Conservation (phyloP, 2,888 invertebrate species). For the Xanthia togata region DNA sequence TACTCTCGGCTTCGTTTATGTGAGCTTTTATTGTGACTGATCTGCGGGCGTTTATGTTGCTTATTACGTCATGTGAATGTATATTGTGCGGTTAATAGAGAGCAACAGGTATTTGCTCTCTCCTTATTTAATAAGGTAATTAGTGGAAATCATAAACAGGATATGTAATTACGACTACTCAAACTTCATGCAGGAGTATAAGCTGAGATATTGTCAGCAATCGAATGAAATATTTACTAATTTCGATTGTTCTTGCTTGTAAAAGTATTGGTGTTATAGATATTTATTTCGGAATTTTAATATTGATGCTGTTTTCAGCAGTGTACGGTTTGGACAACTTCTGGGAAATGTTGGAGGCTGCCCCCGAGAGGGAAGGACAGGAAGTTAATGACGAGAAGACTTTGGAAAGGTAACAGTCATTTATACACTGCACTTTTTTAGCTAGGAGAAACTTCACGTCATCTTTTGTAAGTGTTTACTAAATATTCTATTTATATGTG, state of each 20-base stretch:
- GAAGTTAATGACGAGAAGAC: slow-evolving; percentile 82
- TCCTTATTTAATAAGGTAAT: slow-evolving; percentile 34
- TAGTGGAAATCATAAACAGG: slow-evolving; percentile 12
- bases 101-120: slow-evolving; percentile 48
- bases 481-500: not conserved
- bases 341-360: slow-evolving; percentile 85
- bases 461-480: not conserved
- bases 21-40: slow-evolving; percentile 69
- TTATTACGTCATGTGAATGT: slow-evolving; percentile 66
- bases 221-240: slow-evolving; percentile 49
- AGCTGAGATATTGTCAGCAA: slow-evolving; percentile 21
- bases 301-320: slow-evolving; percentile 67
- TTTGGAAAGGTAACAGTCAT: slow-evolving; percentile 81
- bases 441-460: not conserved
- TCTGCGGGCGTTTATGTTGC: slow-evolving; percentile 54
- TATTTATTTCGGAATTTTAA: slow-evolving; percentile 20
- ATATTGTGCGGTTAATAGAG: slow-evolving; percentile 49
- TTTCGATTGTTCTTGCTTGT: slow-evolving; percentile 53
- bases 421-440: not conserved
- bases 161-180: slow-evolving; percentile 2
- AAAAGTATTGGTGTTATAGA: slow-evolving; percentile 19
- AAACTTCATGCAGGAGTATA: slow-evolving; percentile 4
- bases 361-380: slow-evolving; percentile 82
- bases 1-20: slow-evolving; percentile 49
- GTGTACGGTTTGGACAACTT: slow-evolving; percentile 88